These are phyloP conservation scores for Drosophila lacteicornis DNA, from an alignment of 1,140 invertebrate species.

Conservation along the genomic window DNA sequence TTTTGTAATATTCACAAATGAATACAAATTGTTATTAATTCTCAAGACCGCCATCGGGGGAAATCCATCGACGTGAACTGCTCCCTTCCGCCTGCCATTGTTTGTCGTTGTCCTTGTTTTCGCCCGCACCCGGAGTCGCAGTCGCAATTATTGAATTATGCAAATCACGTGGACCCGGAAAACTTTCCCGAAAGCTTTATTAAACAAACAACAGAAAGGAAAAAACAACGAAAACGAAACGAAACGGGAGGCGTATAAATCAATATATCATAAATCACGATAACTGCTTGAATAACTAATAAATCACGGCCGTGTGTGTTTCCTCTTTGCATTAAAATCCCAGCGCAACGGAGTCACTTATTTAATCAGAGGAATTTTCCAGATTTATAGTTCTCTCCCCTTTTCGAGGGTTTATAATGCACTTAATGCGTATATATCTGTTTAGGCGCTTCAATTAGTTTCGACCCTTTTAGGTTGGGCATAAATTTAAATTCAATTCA, in stretches of 20 bases:
- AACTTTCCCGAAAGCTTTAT: constrained; percentile 48
- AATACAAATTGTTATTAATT: constrained; percentile 83
- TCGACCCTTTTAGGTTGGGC: constrained; percentile 19
- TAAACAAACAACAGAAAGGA: constrained; percentile 29
- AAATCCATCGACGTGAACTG: constrained; percentile 42
- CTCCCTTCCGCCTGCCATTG: constrained; percentile 21
- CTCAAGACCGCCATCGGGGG: constrained; percentile 67
- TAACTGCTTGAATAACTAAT: constrained; percentile 72
- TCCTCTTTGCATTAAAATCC: constrained; percentile 59
- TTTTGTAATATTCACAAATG: constrained; percentile 82
- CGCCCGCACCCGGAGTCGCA: neutral
- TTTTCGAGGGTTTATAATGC: constrained; percentile 12
- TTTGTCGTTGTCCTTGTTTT: constrained; percentile 16
- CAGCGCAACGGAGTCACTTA: constrained; percentile 41
- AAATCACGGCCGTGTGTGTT: constrained; percentile 62
- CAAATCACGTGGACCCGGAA: constrained; percentile 60
- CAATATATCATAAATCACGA: constrained; percentile 75
- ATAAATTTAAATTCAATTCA: constrained; percentile 40
- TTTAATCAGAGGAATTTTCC: constrained; percentile 46
- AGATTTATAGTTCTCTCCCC: constrained; percentile 37
- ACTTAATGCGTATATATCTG: constrained; percentile 46
- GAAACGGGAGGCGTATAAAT: constrained; percentile 51
- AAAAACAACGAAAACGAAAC: constrained; percentile 9
- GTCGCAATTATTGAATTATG: constrained; percentile 67
- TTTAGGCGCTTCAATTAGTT: constrained; percentile 50